These are phyloP conservation scores for Amphimallon solstitiale DNA, from an alignment of 2,888 invertebrate genomes.

Conservation along the genomic window DNA sequence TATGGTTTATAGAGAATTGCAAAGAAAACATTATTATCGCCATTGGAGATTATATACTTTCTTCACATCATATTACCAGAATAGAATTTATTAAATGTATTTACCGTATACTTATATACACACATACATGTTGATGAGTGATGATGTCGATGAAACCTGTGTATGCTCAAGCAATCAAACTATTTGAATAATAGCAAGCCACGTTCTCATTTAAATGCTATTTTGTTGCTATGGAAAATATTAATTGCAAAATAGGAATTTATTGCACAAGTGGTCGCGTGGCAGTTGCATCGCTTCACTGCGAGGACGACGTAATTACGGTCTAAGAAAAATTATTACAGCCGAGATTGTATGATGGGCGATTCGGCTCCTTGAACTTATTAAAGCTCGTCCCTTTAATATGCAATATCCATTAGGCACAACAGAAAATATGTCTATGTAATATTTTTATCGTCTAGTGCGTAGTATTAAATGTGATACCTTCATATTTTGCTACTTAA, in stretches of 20 bases:
- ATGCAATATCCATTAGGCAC: too few relatives aligned
- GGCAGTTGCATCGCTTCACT: constrained; percentile 16
- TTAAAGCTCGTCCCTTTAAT: too few relatives aligned
- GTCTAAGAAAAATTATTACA: constrained; percentile 11
- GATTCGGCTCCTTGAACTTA: neutral
- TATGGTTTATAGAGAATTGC: too few relatives aligned
- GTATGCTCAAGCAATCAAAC: too few relatives aligned
- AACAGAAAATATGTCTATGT: neutral
- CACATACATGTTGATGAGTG: neutral
- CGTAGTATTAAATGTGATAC: too few relatives aligned
- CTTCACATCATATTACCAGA: too few relatives aligned
- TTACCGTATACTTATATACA: neutral
- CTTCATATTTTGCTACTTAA: too few relatives aligned
- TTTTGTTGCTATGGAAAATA: neutral
- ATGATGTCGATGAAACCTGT: too few relatives aligned
- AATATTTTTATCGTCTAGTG: too few relatives aligned
- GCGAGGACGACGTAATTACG: constrained; percentile 8
- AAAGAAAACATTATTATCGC: too few relatives aligned
- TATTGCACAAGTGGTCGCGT: neutral
- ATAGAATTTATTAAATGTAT: neutral
- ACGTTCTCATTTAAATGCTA: constrained; percentile 5
- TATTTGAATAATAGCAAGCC: neutral
- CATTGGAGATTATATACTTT: too few relatives aligned
- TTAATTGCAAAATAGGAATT: neutral
- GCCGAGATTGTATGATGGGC: neutral